Percentiles rank a stretch among this genome's conserved stretches.
These are phyloP conservation scores for Boloria selene DNA, from an alignment of 2,888 invertebrate species.

Conservation along the genomic window DNA sequence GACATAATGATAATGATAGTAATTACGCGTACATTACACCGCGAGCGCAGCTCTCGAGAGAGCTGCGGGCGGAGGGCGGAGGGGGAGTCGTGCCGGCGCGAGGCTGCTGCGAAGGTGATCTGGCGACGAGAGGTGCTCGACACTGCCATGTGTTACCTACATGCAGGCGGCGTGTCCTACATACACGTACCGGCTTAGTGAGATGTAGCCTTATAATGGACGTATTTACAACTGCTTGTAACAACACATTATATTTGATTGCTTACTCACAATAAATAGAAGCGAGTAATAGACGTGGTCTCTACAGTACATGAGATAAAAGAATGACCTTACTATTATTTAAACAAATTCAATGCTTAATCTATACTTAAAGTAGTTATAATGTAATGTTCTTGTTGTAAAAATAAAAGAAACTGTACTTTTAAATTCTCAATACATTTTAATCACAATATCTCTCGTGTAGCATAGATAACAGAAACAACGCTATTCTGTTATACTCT, in stretches of 20 bases:
- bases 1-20: conserved; percentile 22
- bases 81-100: conserved; percentile 20
- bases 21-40: conserved; percentile 21
- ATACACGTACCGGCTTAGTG: not conserved
- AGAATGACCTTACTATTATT: not conserved
- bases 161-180: conserved; percentile 10
- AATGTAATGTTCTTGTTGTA: not conserved
- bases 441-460: too few species aligned
- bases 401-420: too few species aligned
- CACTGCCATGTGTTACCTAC: conserved; percentile 8
- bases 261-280: not conserved
- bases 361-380: not conserved
- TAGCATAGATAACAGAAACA: too few species aligned
- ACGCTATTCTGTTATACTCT: too few species aligned
- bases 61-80: not conserved
- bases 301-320: conserved; percentile 2
- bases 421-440: too few species aligned
- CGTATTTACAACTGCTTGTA: conserved; percentile 2
- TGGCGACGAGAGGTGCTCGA: conserved; percentile 22
- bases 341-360: not conserved
- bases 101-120: conserved; percentile 31
- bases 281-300: conserved; percentile 3
- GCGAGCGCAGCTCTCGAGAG: conserved; percentile 17
- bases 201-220: not conserved
- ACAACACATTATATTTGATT: conserved; percentile 10